Percentiles rank a stretch among this genome's conserved stretches.
These are phyloP conservation scores for Zaprionus bogoriensis DNA, from an alignment of 2,888 invertebrate species.

Conservation along the genomic window DNA sequence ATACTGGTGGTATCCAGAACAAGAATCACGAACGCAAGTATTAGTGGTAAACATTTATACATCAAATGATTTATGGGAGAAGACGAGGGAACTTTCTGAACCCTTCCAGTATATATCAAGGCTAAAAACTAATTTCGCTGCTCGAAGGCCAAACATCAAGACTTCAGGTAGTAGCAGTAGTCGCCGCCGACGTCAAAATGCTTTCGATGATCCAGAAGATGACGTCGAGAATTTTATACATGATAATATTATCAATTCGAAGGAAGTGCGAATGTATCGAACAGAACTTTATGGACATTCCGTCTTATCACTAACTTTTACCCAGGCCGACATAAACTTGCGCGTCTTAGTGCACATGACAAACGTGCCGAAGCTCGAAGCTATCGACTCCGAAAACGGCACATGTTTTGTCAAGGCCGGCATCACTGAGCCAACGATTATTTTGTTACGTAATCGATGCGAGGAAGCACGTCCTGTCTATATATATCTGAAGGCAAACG, in stretches of 20 bases:
- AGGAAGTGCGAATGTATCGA: conserved; percentile 43
- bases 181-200: not conserved
- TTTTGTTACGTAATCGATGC: conserved; percentile 38
- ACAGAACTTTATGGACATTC: conserved; percentile 42
- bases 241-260: conserved; percentile 29
- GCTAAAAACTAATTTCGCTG: conserved; percentile 31
- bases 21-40: conserved; percentile 42
- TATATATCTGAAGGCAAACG: conserved; percentile 32
- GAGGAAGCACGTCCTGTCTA: conserved; percentile 24
- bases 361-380: conserved; percentile 27
- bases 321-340: conserved; percentile 28
- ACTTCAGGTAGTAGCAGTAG: not conserved
- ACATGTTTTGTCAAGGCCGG: conserved; percentile 27
- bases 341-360: conserved; percentile 34
- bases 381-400: conserved; percentile 15
- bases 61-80: conserved; percentile 19
- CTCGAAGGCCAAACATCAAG: not conserved
- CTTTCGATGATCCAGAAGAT: conserved; percentile 45
- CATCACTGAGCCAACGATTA: conserved; percentile 1
- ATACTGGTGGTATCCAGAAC: conserved; percentile 54
- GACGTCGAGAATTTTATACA: conserved; percentile 39
- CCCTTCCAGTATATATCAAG: conserved; percentile 41
- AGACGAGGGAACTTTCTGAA: conserved; percentile 18
- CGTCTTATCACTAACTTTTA: conserved; percentile 34
- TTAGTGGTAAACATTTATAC: conserved; percentile 46